Evolutionary conservation across 2,888 invertebrate genomes (phyloP), one percentile per base, ranked within the genome.

Genomic region (Sialis lutaria): DNA sequence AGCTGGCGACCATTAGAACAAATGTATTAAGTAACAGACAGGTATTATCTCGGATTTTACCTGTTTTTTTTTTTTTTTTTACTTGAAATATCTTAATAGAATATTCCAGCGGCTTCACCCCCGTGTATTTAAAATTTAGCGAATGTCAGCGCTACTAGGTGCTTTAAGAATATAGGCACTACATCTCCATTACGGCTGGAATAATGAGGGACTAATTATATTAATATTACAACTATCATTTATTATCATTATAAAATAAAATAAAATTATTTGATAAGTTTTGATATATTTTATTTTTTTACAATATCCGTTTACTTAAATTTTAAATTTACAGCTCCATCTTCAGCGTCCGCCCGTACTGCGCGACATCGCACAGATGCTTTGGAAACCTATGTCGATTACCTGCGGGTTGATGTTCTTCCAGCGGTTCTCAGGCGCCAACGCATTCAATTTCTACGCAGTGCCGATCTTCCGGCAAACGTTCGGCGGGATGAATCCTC

Each of bases 371-470:
- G 47, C 61, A 33, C 65, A 64, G 44, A 60, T 67, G 50, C 62
- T 80, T 30, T 68, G 73, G 55, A 79, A 80, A 52, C 90, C 91
- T 9, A 77, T 87, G 42, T 65, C 84, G 50, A 83, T 90, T 46
- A 84, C 88, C 2, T 82, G 89, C 59, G 82, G 84, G 13, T 70
- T 91, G 53, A 90, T 90, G 88, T 80, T 89, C 67, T 89, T 91
- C 60, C 91, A 90, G 60, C 74, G 90, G 49, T 82, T 82, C 57
- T 82, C 82, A 39, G 88, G 88, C 9, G 87, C 85, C 34, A 85
- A 86, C 56, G 83, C 86, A 42, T 87, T 88, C 61, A 82, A 81
- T 53, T 86, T 85, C 61, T 88, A 88, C 64, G 85, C 86, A 43
- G 89, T 88, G 8, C 79, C 82, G 47, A 90, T 91, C 56, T 89